A percentile compares a stretch with the other conserved stretches of the same genome.
These are phyloP conservation scores for Enteromius argenteus DNA, from an alignment of 2,797 vertebrate genomes.

Conservation along the genomic window DNA sequence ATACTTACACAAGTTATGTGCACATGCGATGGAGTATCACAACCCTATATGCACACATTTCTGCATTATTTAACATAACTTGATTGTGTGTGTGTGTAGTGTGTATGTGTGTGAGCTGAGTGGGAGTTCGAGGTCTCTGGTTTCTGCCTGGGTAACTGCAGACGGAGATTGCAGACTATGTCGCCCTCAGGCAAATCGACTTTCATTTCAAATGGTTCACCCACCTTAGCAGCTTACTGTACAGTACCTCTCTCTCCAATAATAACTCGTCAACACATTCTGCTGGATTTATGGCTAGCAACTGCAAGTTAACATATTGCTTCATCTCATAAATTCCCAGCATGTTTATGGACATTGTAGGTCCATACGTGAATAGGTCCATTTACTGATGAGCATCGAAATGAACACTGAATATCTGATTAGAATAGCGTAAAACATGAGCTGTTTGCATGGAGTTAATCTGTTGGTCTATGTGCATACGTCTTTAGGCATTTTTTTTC, in stretches of 20 bases:
- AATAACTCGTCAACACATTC: conserved; percentile 43
- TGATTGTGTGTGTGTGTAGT: not conserved
- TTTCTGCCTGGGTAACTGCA: conserved; percentile 29
- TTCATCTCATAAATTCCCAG: conserved; percentile 22
- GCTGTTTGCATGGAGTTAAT: not conserved
- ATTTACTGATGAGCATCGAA: conserved; percentile 32
- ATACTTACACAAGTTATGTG: conserved; percentile 1
- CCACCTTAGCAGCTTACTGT: conserved; percentile 30
- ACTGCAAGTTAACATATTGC: conserved; percentile 28
- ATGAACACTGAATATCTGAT: not conserved
- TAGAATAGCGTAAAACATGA: not conserved
- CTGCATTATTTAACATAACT: conserved; percentile 47
- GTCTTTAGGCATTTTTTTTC: not conserved
- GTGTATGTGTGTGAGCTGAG: conserved; percentile 11
- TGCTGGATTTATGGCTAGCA: conserved; percentile 26
- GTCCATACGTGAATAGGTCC: not conserved
- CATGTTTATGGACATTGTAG: conserved; percentile 40
- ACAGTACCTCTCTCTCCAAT: conserved; percentile 27
- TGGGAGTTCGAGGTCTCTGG: conserved; percentile 27
- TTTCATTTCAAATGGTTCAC: conserved; percentile 45
- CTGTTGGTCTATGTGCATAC: not conserved
- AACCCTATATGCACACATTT: conserved; percentile 21
- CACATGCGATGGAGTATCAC: not conserved
- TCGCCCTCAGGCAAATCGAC: conserved; percentile 45
- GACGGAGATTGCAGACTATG: conserved; percentile 33